A percentile compares a stretch with the other conserved stretches of the same genome.
Evolutionary conservation across 2,113 vertebrate genomes (phyloP).

Genomic region (Clarias magur): DNA sequence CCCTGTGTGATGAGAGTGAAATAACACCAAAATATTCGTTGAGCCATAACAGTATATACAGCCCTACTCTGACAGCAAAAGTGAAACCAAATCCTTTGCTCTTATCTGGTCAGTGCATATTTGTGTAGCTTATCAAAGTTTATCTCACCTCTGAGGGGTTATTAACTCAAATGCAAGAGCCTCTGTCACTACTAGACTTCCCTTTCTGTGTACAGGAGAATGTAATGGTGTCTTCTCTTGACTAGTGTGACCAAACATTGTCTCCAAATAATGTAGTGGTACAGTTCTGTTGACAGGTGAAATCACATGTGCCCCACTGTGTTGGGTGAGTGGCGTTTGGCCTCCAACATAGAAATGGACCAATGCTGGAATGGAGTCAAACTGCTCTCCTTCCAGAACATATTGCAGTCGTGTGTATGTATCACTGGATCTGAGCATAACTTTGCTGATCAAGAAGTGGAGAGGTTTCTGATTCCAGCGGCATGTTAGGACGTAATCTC

Average conservation of each 20-base stretch:
- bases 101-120: background rate
- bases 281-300: slow-evolving; percentile 88
- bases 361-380: slow-evolving; percentile 82
- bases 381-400: slow-evolving; percentile 84
- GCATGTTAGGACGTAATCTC: slow-evolving; percentile 85
- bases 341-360: slow-evolving; percentile 87
- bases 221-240: slow-evolving; percentile 65
- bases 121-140: background rate
- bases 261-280: slow-evolving; percentile 85
- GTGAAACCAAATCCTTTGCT: background rate
- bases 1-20: slow-evolving; percentile 77
- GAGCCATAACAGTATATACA: background rate
- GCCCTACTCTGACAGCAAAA: background rate
- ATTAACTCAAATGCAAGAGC: slow-evolving; percentile 75
- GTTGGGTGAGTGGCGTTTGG: slow-evolving; percentile 76
- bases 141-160: slow-evolving; percentile 76
- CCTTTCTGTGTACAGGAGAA: slow-evolving; percentile 68
- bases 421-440: slow-evolving; percentile 77
- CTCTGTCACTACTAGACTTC: slow-evolving; percentile 77
- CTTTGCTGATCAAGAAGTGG: slow-evolving; percentile 88
- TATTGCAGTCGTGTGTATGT: slow-evolving; percentile 74
- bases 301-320: slow-evolving; percentile 82
- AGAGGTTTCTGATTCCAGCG: slow-evolving; percentile 83
- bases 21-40: background rate
- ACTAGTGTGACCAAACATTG: slow-evolving; percentile 75